Base-by-base conservation (phyloP, 2,113 vertebrate species). In the Hemicordylus capensis region DNA sequence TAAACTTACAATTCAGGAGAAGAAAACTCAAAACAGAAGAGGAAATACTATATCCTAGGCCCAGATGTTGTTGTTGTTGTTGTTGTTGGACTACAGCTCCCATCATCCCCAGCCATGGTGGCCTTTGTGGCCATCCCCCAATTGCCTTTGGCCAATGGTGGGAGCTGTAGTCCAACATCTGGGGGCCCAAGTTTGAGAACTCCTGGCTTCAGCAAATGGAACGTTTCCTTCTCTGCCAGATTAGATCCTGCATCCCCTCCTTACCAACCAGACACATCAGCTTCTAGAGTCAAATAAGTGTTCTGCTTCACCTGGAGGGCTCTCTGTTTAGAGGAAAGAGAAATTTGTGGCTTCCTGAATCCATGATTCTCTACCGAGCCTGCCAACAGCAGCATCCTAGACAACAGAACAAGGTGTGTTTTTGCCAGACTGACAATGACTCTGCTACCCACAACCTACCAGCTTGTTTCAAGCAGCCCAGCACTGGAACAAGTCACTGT, bases 1-100 rank as follows among this genome's bases (percentile, higher is more conserved):
- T 96, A 96, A 94, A 89, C 92, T 88, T 0, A 0, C 75, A 87
- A 63, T 91, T 87, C 84, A 85, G 92, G 91, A 93, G 93, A 81
- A 92, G 91, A 85, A 92, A 91, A 86, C 92, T 93, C 93, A 51
- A 93, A 94, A 85, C 76, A 93, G 88, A 89, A 4, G 10, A 85
- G 87, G 81, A 85, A 90, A 69, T 61, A 51, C 1, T 48, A 56
- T 0, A 67, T 14, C 26, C 75, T n/a, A n/a, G n/a, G n/a, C n/a
- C n/a, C n/a, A n/a, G n/a, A n/a, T n/a, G n/a, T n/a, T n/a, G n/a
- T n/a, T n/a, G n/a, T n/a, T n/a, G n/a, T n/a, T n/a, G n/a, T n/a
- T n/a, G n/a, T n/a, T n/a, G n/a, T n/a, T n/a, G n/a, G n/a, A n/a
- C n/a, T n/a, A n/a, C n/a, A n/a, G n/a, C n/a, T n/a, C n/a, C n/a